Conservation (phyloP, 2,888 invertebrate species). For the Teinopalpus imperialis region DNA sequence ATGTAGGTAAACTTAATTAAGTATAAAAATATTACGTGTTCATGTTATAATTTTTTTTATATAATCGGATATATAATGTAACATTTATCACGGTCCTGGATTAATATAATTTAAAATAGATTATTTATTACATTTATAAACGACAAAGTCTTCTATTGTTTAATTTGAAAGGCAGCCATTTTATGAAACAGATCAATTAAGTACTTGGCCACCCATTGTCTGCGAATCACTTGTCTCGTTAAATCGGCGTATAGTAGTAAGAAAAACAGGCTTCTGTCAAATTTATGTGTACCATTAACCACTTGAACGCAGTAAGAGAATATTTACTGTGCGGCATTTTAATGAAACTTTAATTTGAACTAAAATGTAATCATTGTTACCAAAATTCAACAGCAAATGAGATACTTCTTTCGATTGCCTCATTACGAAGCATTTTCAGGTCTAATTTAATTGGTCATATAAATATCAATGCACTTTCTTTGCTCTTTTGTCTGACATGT, state of each 20-base stretch:
- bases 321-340: slow-evolving; percentile 56
- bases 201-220: slow-evolving; percentile 60
- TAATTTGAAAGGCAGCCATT: slow-evolving; percentile 25
- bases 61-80: no score
- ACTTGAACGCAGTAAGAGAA: slow-evolving; percentile 45
- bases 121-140: slow-evolving; percentile 1
- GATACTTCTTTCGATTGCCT: slow-evolving; percentile 54
- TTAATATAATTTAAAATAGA: no score
- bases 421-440: slow-evolving; percentile 52
- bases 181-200: slow-evolving; percentile 59
- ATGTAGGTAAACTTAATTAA: slow-evolving; percentile 8
- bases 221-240: slow-evolving; percentile 67
- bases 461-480: slow-evolving; percentile 54
- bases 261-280: slow-evolving; percentile 55
- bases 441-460: slow-evolving; percentile 68
- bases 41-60: no score
- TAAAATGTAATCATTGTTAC: slow-evolving; percentile 52
- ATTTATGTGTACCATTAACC: slow-evolving; percentile 66
- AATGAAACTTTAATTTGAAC: slow-evolving; percentile 67
- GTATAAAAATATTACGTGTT: background rate
- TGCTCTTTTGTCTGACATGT: slow-evolving; percentile 38
- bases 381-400: slow-evolving; percentile 45
- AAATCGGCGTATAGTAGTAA: slow-evolving; percentile 43
- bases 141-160: slow-evolving; percentile 15
- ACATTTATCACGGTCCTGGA: no score